Conservation (phyloP, 2,888 invertebrate species). For the Plagodis dolabraria region DNA sequence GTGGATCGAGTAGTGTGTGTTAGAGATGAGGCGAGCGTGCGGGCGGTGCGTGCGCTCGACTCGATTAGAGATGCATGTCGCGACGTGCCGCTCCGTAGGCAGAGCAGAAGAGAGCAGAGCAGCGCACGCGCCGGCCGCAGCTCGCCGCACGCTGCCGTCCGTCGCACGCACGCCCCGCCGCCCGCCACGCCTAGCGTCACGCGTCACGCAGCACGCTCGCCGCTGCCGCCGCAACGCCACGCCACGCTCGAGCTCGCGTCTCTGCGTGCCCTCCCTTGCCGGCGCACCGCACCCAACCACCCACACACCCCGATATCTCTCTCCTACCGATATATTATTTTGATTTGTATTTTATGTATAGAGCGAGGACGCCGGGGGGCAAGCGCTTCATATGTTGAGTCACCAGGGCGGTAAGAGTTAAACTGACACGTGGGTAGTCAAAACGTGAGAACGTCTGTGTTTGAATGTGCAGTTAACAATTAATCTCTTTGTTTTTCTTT, state of each 20-base stretch:
- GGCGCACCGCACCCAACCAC: conserved; percentile 69
- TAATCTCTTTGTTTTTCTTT: conserved; percentile 84
- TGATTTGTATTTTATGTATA: conserved; percentile 88
- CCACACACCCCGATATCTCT: conserved; percentile 80
- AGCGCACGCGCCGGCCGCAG: conserved; percentile 39
- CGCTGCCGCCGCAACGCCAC: conserved; percentile 40
- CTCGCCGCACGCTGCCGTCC: conserved; percentile 17
- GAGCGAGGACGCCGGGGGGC: conserved; percentile 97
- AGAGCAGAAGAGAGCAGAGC: conserved; percentile 20
- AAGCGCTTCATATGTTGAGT: conserved; percentile 95
- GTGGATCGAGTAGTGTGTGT: conserved; percentile 79
- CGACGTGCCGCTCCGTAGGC: not conserved
- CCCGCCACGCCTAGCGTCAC: conserved; percentile 27
- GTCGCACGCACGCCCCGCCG: conserved; percentile 20
- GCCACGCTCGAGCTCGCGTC: conserved; percentile 47
- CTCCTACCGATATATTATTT: conserved; percentile 83
- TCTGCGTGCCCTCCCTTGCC: conserved; percentile 52
- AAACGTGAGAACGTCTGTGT: conserved; percentile 84
- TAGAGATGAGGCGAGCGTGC: conserved; percentile 44
- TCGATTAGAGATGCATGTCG: not conserved
- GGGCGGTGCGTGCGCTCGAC: conserved; percentile 33
- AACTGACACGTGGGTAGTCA: conserved; percentile 82
- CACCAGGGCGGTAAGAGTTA: conserved; percentile 97
- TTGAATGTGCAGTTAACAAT: conserved; percentile 81
- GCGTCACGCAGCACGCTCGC: conserved; percentile 39